These are phyloP conservation scores for Yponomeuta sedellus DNA, from an alignment of 2,888 invertebrate genomes.

Conservation along the genomic window DNA sequence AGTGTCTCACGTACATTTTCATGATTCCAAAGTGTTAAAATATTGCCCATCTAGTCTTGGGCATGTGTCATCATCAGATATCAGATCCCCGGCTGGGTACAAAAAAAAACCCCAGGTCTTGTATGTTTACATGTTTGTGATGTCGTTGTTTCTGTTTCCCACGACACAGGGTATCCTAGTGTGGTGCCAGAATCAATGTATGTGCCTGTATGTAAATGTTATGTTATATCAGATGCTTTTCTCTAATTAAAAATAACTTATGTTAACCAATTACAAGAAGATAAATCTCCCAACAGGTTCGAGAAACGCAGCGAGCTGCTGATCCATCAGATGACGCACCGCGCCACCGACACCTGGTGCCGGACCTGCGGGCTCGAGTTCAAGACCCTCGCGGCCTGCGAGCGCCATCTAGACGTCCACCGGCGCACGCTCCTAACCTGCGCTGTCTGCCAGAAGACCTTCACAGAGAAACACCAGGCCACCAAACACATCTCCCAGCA, in stretches of 20 bases:
- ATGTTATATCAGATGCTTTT: too few relatives aligned
- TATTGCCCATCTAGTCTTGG: too few relatives aligned
- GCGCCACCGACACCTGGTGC: conserved; percentile 40
- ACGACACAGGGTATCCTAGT: too few relatives aligned
- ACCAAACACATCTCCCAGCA: conserved; percentile 52
- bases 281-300: conserved; percentile 36
- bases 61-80: too few relatives aligned
- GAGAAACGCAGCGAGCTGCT: conserved; percentile 44
- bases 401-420: conserved; percentile 51
- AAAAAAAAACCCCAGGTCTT: too few relatives aligned
- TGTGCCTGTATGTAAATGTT: too few relatives aligned
- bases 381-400: conserved; percentile 39
- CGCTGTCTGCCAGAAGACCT: conserved; percentile 74
- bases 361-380: conserved; percentile 53
- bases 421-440: conserved; percentile 58
- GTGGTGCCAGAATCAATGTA: too few relatives aligned
- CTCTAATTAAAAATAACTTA: too few relatives aligned
- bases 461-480: conserved; percentile 61
- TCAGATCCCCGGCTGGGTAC: too few relatives aligned
- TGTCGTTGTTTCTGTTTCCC: too few relatives aligned
- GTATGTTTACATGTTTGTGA: too few relatives aligned
- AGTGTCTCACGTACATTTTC: too few relatives aligned
- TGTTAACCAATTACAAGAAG: neutral
- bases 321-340: conserved; percentile 45
- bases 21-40: neutral